phyloP scores from a whole-genome alignment of 2,797 vertebrate genomes.

The Phyllotis vaccarum region DNA sequence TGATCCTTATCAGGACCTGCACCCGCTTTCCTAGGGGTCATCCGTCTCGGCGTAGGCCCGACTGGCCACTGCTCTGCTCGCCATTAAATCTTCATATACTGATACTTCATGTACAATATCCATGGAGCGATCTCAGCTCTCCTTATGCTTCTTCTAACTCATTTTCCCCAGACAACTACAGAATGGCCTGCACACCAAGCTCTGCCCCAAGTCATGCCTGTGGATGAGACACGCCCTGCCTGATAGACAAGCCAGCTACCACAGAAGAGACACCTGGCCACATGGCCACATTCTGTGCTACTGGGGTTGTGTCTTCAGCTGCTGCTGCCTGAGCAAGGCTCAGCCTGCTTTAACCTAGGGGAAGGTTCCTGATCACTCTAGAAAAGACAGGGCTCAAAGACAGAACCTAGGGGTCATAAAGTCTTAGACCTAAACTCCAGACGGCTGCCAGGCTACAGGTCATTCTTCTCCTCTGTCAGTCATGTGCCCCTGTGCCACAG shows the following conservation, averaged over 20 bases:
- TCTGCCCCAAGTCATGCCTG: background rate
- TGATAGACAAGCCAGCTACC: background rate
- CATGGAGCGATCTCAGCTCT: conserved; percentile 85
- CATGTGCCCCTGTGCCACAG: background rate
- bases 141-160: conserved; percentile 85
- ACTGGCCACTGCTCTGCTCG: conserved; percentile 72
- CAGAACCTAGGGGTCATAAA: background rate
- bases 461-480: background rate
- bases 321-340: background rate
- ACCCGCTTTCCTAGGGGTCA: conserved; percentile 79
- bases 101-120: conserved; percentile 85
- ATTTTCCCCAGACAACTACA: conserved; percentile 87
- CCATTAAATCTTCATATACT: conserved; percentile 85
- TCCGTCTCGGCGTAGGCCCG: conserved; percentile 68
- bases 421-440: background rate
- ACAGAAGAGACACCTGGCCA: background rate
- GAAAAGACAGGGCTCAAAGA: background rate
- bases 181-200: conserved; percentile 63
- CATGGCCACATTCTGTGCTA: rapidly evolving
- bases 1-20: conserved; percentile 84
- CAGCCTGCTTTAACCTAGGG: background rate
- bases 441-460: background rate
- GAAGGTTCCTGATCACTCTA: background rate
- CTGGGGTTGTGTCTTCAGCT: rapidly evolving
- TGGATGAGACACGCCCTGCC: background rate